Evolutionary conservation across 2,797 vertebrate species (phyloP), one percentile per base, ranked within the genome.

Genomic region (Linurgus olivaceus): DNA sequence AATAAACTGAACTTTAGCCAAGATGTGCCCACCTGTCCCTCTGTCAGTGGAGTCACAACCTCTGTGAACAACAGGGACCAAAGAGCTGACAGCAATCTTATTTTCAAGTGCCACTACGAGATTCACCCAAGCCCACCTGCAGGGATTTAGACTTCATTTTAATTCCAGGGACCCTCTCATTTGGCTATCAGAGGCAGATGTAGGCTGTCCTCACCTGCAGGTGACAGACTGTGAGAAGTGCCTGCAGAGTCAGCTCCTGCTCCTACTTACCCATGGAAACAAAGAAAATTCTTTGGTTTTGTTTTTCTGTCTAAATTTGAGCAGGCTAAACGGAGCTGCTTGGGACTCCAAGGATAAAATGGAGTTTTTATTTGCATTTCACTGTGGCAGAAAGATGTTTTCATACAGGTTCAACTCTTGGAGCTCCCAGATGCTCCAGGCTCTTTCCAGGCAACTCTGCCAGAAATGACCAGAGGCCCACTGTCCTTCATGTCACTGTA

Each of bases 91-190:
- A 61, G 70, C 48, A 85, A 28, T 18, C 2, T 2, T 33, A 31
- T 59, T 79, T 78, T 81, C 11, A 33, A 23, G 25, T 2, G 3
- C 8, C 13, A 24, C 19, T 12, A 25, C 0, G 0, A 82, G 44
- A 65, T 88, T 61, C 15, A 38, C 17, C 31, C 40, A 63, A 87
- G 16, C 9, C 17, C 61, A 57, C 9, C 25, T 54, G 45, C 33
- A 59, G 51, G 44, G 26, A 54, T 88, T 67, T 40, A 38, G 28
- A 44, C 8, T 5, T 90, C 2, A 2, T 77, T 87, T 76, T 31
- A 57, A 52, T 67, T 71, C 42, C 31, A 67, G 61, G 59, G 26
- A 59, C n/a, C 10, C 63, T 51, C 48, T 37, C 7, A 11, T 51
- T 54, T 81, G 62, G 12, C 21, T 92, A 2, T 5, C 7, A 65